These are phyloP conservation scores for Papilio protenor DNA, from an alignment of 2,888 invertebrate genomes.

Conservation along the genomic window DNA sequence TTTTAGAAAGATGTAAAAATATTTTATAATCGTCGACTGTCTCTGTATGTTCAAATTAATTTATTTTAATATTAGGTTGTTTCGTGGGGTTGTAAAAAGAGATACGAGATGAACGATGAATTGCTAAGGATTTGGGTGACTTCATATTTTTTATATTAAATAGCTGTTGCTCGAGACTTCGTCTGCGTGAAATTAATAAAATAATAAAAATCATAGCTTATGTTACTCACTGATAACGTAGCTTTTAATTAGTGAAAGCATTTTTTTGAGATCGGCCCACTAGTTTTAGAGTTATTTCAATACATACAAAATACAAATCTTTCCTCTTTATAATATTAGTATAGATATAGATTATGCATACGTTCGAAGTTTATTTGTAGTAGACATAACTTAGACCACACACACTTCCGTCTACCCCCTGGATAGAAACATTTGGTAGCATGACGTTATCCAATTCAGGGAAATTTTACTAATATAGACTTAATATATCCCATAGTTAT, in stretches of 20 bases:
- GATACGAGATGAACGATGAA: background rate
- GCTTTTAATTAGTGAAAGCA: too few relatives aligned
- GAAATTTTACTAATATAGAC: constrained; percentile 15
- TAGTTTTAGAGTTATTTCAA: too few relatives aligned
- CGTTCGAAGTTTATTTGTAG: background rate
- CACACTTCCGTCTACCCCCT: constrained; percentile 9
- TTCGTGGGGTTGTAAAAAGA: background rate
- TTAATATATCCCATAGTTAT: constrained; percentile 12
- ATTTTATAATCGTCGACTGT: constrained; percentile 12
- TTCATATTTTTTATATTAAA: background rate
- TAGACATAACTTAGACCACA: background rate
- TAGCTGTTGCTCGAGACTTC: too few relatives aligned
- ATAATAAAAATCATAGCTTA: too few relatives aligned
- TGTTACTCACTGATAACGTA: too few relatives aligned
- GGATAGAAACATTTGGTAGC: constrained; percentile 9
- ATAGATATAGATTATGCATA: background rate
- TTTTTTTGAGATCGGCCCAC: too few relatives aligned
- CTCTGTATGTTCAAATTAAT: constrained; percentile 3
- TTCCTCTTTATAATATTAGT: too few relatives aligned
- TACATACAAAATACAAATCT: too few relatives aligned
- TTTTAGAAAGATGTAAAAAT: constrained; percentile 22
- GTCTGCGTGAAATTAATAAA: too few relatives aligned
- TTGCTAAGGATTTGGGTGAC: background rate
- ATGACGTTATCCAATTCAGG: constrained; percentile 26
- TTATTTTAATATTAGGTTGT: constrained; percentile 1